Percentiles rank a stretch among this genome's conserved stretches.
These are phyloP conservation scores for Melanotaenia nigrans DNA, from an alignment of 2,797 vertebrate genomes.

Conservation along the genomic window DNA sequence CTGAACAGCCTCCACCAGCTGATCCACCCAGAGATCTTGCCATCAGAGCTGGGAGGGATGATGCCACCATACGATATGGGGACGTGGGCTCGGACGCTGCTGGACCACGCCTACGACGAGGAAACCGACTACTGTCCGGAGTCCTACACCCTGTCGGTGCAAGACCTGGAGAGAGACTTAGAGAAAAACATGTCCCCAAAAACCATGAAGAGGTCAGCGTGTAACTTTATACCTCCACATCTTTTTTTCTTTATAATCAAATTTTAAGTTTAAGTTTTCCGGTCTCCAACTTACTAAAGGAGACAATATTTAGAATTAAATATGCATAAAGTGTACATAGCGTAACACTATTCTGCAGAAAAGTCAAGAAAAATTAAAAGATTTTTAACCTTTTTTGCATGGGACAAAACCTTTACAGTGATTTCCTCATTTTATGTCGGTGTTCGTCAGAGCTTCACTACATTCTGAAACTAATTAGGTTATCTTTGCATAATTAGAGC, in stretches of 20 bases:
- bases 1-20: conserved; percentile 97
- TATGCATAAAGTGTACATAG: neutral
- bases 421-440: neutral
- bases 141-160: conserved; percentile 90
- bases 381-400: neutral
- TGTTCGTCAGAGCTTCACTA: neutral
- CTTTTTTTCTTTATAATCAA: neutral
- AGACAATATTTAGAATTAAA: neutral
- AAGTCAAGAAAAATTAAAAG: neutral
- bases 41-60: conserved; percentile 98
- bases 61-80: conserved; percentile 98
- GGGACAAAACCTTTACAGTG: neutral
- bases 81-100: conserved; percentile 95
- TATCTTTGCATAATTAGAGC: conserved; percentile 16
- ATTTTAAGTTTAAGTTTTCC: too few species aligned
- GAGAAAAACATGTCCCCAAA: conserved; percentile 91
- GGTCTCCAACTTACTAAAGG: neutral
- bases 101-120: conserved; percentile 97
- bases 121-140: conserved; percentile 92
- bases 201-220: conserved; percentile 93
- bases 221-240: neutral
- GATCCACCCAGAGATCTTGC: conserved; percentile 96
- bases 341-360: neutral
- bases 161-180: conserved; percentile 87
- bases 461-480: conserved; percentile 18